phyloP scores from a whole-genome alignment of 2,888 invertebrate genomes.

The Slavum lentiscoides region DNA sequence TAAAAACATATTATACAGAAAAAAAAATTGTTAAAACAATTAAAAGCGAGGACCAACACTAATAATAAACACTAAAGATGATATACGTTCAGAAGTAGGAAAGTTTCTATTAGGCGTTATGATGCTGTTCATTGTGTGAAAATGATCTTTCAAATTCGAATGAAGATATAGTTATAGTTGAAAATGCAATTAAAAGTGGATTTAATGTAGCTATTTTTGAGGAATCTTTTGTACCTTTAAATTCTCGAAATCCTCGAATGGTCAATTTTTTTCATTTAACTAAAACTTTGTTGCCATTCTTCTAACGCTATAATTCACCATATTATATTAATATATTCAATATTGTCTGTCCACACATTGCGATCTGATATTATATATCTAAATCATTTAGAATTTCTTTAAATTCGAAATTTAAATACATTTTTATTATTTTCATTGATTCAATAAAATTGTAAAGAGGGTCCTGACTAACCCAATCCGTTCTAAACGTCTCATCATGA shows the following conservation, averaged over 20 bases:
- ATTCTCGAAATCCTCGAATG: no score
- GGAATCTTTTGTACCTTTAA: not conserved
- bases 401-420: not conserved
- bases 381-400: not conserved
- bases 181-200: not conserved
- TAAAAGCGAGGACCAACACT: not conserved
- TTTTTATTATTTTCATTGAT: no score
- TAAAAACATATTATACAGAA: no score
- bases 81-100: not conserved
- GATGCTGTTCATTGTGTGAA: not conserved
- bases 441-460: no score
- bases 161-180: not conserved
- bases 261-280: not conserved
- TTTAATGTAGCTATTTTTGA: not conserved
- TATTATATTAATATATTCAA: slow-evolving; percentile 7
- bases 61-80: not conserved
- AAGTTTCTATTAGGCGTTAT: not conserved
- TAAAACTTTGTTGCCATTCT: not conserved
- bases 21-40: no score
- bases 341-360: not conserved
- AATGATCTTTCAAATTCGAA: not conserved
- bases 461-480: no score
- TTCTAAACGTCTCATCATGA: no score
- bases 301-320: not conserved
- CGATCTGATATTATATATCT: not conserved